Evolutionary conservation across 2,797 vertebrate species (phyloP).

Genomic region (Arnoldichthys spilopterus): DNA sequence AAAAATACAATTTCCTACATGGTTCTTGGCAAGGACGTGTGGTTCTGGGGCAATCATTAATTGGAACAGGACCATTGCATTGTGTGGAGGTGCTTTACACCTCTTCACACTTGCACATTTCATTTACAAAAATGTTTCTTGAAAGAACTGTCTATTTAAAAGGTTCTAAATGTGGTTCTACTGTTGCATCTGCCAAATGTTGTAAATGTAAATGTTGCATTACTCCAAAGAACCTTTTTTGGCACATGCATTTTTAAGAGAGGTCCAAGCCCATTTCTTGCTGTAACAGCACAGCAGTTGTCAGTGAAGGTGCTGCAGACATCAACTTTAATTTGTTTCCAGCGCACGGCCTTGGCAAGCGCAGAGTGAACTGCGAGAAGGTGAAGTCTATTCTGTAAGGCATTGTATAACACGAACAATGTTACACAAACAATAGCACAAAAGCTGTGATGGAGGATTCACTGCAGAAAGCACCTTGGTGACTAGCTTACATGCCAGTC

Average conservation of each 20-base stretch:
- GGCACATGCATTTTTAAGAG: background rate
- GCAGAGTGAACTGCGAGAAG: constrained; percentile 7
- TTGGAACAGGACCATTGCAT: background rate
- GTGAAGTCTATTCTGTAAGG: constrained; percentile 13
- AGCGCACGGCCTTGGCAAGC: background rate
- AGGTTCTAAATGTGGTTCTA: background rate
- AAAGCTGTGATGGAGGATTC: constrained; percentile 21
- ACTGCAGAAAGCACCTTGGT: constrained; percentile 19
- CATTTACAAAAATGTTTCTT: background rate
- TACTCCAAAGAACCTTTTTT: background rate
- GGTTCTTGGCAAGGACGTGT: background rate
- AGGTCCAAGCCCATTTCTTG: background rate
- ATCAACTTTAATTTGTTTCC: background rate
- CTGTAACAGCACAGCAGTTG: background rate
- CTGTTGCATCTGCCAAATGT: background rate
- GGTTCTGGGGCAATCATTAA: background rate
- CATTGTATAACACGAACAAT: constrained; percentile 18
- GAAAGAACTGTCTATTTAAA: background rate
- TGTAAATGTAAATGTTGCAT: background rate
- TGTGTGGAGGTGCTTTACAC: background rate
- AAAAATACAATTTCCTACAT: background rate
- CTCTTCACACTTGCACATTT: background rate
- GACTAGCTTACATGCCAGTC: constrained; percentile 17
- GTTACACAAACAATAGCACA: constrained; percentile 34
- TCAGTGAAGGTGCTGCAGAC: background rate